Base-by-base conservation (phyloP, 2,113 vertebrate species). In the Bungarus multicinctus region DNA sequence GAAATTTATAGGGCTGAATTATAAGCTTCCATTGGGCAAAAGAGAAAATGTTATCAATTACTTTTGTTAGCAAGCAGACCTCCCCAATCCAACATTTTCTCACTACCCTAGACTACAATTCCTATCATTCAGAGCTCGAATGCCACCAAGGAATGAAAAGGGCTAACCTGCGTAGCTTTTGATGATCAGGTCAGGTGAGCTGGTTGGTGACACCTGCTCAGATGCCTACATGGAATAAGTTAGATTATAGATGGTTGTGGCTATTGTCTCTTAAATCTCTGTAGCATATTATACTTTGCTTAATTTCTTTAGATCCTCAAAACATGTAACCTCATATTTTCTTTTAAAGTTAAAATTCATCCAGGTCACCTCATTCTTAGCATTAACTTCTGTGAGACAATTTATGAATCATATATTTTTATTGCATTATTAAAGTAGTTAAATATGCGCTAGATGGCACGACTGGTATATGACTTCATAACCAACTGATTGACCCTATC, bases 1-100 rank as follows among this genome's bases (percentile, higher is more conserved):
- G 90, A 74, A 92, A 95, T 87, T 43, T 74, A 58, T 55, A 92
- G 92, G 58, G 14, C 30, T 86, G 52, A 95, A 94, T 93, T 92
- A 30, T 87, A 91, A 45, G 43, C 7, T 54, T 95, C 22, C n/a
- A 3, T 55, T 9, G 54, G 52, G 88, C 88, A 92, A 54, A 43
- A 3, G 2, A 55, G 54, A 11, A 1, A 58, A 92, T 90, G 93
- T 54, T 91, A 93, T 94, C 89, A 93, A 89, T 30, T 39, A 2
- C 6, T 52, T 7, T 0, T 81, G 43, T 54, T 92, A 85, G 90
- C 91, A 90, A 93, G 57, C 93, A 43, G 16, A 7, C 16, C 11
- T 39, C n/a, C 16, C 16, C 16, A 74, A 74, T 74, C n/a, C 16
- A 74, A 74, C n/a, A 34, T 39, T n/a, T 74, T 34, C n/a, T 20